phyloP scores from a whole-genome alignment of 2,113 vertebrate species.

The Fukomys damarensis region DNA sequence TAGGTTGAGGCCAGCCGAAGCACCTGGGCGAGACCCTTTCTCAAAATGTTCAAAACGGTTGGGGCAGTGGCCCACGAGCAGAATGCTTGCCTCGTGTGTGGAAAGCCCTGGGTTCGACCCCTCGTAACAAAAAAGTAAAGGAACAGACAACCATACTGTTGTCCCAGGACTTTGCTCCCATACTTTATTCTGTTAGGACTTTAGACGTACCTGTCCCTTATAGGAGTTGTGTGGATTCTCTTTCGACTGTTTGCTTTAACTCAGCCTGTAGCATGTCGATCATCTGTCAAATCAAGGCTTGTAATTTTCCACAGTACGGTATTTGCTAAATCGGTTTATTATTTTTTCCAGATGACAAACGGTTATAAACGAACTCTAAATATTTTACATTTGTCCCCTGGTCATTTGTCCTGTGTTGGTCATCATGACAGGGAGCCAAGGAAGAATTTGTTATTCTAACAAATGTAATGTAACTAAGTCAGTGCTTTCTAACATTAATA shows the following conservation, averaged over 20 bases:
- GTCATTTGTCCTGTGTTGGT: neutral
- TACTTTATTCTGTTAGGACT: conserved; percentile 29
- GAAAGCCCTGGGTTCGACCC: neutral
- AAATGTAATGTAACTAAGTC: conserved; percentile 41
- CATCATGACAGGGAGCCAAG: neutral
- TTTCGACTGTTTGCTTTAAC: conserved; percentile 49
- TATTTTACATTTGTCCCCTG: neutral
- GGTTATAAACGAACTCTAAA: conserved; percentile 10
- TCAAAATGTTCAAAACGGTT: neutral
- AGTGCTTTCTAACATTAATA: neutral
- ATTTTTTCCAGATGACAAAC: neutral
- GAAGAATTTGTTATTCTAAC: neutral
- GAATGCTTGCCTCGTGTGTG: neutral
- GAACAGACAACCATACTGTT: neutral
- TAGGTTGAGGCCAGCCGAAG: neutral
- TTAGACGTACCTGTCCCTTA: neutral
- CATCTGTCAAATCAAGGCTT: neutral
- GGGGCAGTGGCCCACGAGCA: neutral
- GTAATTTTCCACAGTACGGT: neutral
- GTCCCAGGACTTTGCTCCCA: neutral
- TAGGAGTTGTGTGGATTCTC: neutral
- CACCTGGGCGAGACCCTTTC: neutral
- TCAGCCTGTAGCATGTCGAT: neutral
- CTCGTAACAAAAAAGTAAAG: neutral
- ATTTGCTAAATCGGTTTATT: neutral